A percentile compares a stretch with the other conserved stretches of the same genome.
Evolutionary conservation across 2,113 vertebrate genomes (phyloP).

Genomic region (Romanogobio albipinnatus): DNA sequence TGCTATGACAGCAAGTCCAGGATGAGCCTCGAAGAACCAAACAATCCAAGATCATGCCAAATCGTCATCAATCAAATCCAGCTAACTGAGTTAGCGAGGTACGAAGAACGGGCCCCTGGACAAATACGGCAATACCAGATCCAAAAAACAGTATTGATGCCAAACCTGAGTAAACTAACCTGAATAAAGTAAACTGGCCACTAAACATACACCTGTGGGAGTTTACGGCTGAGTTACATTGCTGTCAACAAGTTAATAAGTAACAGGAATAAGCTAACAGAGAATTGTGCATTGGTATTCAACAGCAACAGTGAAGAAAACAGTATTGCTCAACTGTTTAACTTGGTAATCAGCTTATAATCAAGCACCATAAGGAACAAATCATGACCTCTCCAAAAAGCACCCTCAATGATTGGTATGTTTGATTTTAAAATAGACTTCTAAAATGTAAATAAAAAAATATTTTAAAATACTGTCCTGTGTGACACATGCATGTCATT

Average conservation of each 20-base stretch:
- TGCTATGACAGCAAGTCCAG: too few relatives aligned
- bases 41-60: too few relatives aligned
- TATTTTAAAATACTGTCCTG: too few relatives aligned
- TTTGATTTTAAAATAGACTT: neutral
- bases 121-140: neutral
- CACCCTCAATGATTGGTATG: neutral
- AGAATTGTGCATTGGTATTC: neutral
- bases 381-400: neutral
- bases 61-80: too few relatives aligned
- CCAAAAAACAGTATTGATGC: neutral
- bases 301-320: neutral
- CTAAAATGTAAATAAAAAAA: neutral
- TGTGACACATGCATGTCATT: neutral
- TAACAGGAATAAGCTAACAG: neutral
- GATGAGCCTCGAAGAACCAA: too few relatives aligned
- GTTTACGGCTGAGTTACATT: conserved; percentile 4
- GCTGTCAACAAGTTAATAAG: conserved; percentile 20
- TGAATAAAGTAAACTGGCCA: neutral
- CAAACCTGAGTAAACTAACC: neutral
- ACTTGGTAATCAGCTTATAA: neutral
- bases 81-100: too few relatives aligned
- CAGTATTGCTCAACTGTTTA: neutral
- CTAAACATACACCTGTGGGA: neutral
- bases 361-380: neutral
- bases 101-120: too few relatives aligned